phyloP scores from a whole-genome alignment of 2,797 vertebrate species.

The Myotis pilosus region DNA sequence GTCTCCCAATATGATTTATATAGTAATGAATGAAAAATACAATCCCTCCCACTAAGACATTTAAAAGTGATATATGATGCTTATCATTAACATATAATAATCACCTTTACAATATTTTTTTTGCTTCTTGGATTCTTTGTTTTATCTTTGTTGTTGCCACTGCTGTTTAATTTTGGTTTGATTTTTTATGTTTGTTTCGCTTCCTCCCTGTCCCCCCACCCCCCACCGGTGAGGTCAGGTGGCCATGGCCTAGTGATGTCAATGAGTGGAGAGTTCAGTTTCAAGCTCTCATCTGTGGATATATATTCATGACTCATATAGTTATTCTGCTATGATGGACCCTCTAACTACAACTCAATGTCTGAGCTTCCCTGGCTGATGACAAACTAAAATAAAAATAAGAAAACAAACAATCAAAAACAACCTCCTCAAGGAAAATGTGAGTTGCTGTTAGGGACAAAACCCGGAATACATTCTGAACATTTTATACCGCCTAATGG shows the following conservation, averaged over 20 bases:
- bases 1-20: neutral
- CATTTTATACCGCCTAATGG: neutral
- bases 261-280: neutral
- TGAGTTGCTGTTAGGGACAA: neutral
- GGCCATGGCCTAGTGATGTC: neutral
- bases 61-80: neutral
- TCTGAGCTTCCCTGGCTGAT: neutral
- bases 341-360: neutral
- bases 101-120: neutral
- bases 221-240: neutral
- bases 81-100: neutral
- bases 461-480: neutral
- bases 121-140: neutral
- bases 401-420: neutral
- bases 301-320: neutral
- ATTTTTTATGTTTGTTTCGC: neutral
- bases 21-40: neutral
- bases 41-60: neutral
- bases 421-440: neutral
- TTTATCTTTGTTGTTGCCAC: neutral
- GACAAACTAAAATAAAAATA: neutral
- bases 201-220: neutral
- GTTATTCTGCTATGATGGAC: neutral
- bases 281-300: neutral
- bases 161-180: neutral